phyloP scores from a whole-genome alignment of 2,797 vertebrate species.

The Margarornis squamiger region DNA sequence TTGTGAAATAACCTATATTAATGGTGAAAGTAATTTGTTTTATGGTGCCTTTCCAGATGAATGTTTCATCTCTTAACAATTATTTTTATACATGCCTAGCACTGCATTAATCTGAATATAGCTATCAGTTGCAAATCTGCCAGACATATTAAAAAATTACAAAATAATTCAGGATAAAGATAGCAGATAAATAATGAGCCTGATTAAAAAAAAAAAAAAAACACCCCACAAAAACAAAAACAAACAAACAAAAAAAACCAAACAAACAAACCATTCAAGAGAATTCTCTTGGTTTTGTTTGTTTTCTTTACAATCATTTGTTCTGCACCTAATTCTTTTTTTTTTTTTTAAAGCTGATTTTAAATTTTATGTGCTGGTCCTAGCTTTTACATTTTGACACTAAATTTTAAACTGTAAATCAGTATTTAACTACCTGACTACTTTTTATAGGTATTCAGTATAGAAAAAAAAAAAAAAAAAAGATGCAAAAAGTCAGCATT shows the following conservation, averaged over 20 bases:
- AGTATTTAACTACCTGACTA: not conserved
- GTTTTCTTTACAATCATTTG: rapidly evolving
- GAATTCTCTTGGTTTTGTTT: not conserved
- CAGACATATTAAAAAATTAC: not conserved
- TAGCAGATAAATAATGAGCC: not conserved
- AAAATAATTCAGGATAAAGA: not conserved
- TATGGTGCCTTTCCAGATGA: not conserved
- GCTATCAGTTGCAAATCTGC: not conserved
- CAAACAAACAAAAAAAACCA: not conserved
- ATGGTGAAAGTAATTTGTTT: not conserved
- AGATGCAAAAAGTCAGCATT: not conserved
- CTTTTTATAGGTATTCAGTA: not conserved
- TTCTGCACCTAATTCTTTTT: not conserved
- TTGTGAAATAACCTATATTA: not conserved
- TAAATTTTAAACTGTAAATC: not conserved
- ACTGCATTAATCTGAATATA: not conserved
- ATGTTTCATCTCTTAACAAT: not conserved
- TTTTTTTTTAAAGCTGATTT: not conserved
- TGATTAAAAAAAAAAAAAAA: not conserved
- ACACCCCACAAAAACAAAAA: too few species aligned
- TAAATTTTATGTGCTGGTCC: not conserved
- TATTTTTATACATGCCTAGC: not conserved
- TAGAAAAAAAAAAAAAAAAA: not conserved
- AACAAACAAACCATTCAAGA: not conserved
- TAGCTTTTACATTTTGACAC: not conserved